Evolutionary conservation across 2,113 vertebrate genomes (phyloP), one percentile per base, ranked within the genome.

Genomic region (Puma concolor): DNA sequence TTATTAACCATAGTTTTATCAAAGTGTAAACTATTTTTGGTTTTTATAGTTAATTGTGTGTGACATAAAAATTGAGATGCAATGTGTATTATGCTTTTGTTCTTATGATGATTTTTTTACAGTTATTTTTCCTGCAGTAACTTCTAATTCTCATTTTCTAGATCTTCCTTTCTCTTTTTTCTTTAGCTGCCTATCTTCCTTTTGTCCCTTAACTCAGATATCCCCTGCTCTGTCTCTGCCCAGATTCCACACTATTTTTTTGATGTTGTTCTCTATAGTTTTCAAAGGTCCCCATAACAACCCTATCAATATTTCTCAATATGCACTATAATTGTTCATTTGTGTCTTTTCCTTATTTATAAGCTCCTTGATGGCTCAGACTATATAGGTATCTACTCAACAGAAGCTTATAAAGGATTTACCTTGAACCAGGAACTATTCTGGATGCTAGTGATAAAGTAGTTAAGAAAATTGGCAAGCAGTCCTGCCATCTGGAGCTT

Each of bases 41-140:
- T 80, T 95, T 66, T 52, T 67, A 60, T 74, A 48, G 13, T 88
- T 91, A 77, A 71, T 94, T 48, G 48, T 52, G 4, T 91, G 10
- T 57, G 31, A 57, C 17, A 33, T 72, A 82, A 27, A 82, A 95
- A 82, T 52, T 67, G 10, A n/a, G 2, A 57, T 77, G 31, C 2
- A 74, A 15, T 89, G 5, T 66, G 33, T 33, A 11, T 38, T 80
- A 16, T 10, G 27, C 85, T 89, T 86, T 67, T 74, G 69, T 72
- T 77, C 9, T 41, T 54, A 3, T 76, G 19, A 19, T 38, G 2
- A 14, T 64, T 82, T 87, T 94, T 80, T 52, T 17, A 48, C 31
- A 5, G 10, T 76, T 92, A 33, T 23, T 87, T 96, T 87, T 54
- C 14, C 12, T 48, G 27, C 7, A 8, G 21, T 57, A 60, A 87